Evolutionary conservation across 1,140 invertebrate genomes (phyloP).

Genomic region (Dreissena rostriformis): DNA sequence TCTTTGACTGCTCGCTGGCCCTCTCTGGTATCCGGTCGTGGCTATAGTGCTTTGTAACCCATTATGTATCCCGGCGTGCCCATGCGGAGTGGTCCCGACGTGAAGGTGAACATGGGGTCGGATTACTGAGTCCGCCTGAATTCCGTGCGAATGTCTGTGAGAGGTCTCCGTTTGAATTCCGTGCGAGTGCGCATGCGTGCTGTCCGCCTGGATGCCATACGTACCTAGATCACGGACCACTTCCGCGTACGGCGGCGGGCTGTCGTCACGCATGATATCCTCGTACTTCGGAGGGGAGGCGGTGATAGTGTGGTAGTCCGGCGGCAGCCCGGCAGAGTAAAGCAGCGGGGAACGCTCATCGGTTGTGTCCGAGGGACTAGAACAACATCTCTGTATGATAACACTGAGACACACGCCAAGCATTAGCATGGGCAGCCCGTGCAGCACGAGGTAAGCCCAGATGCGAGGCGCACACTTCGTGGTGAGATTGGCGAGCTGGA

Average conservation of each 20-base stretch:
- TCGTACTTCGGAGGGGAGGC: slow-evolving; percentile 41
- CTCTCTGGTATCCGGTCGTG: too few species aligned
- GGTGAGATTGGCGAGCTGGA: slow-evolving; percentile 17
- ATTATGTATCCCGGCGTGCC: too few species aligned
- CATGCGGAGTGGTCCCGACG: too few species aligned
- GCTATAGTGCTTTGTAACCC: too few species aligned
- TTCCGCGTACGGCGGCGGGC: slow-evolving; percentile 27
- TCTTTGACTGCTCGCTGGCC: too few species aligned
- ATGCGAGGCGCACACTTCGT: slow-evolving; percentile 30
- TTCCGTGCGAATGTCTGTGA: too few species aligned
- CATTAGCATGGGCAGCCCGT: slow-evolving; percentile 20
- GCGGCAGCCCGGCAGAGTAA: slow-evolving; percentile 2
- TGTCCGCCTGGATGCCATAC: too few species aligned
- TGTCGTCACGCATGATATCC: slow-evolving; percentile 11
- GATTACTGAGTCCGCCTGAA: too few species aligned
- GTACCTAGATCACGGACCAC: slow-evolving; percentile 8
- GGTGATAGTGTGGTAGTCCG: slow-evolving; percentile 10
- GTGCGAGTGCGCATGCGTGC: too few species aligned
- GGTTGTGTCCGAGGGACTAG: neutral
- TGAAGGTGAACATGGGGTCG: too few species aligned
- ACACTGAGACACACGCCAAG: slow-evolving; percentile 18
- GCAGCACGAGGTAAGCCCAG: slow-evolving; percentile 35
- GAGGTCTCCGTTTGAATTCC: too few species aligned
- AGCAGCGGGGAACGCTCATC: slow-evolving; percentile 28
- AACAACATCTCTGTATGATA: slow-evolving; percentile 18